Base-by-base conservation (phyloP, 1,140 invertebrate genomes). In the Antheraea mylitta region DNA sequence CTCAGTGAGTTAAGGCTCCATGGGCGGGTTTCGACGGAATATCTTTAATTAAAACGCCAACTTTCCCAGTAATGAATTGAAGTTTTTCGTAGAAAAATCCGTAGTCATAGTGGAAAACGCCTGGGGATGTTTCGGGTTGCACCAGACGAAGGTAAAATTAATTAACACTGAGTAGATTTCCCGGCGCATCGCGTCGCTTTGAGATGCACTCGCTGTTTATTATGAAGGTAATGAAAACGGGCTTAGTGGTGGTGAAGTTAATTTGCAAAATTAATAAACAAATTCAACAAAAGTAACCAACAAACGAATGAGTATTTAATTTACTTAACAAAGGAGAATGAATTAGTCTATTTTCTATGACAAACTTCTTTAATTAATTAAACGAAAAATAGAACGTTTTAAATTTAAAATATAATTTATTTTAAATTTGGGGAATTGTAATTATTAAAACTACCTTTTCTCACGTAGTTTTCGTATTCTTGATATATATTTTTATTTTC, bases 31-130 rank as follows among this genome's bases (percentile, higher is more conserved):
- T 85, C 75, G 71, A 80, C 78, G 75, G 81, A 89, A 84, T 86
- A 89, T 90, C 86, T 91, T 89, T 91, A 91, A 91, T 91, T 91
- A 91, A 91, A 91, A 85, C 81, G 74, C 78, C 76, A 87, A 89
- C 82, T 91, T 89, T 78, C 66, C 75, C 72, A 71, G 76, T 84
- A 86, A 90, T 88, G 86, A 87, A 87, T 86, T 86, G 77, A 86
- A 81, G 76, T 81, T 83, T n/a, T 75, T 65, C 66, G 70, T 70
- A 73, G 79, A 78, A 77, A 74, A 76, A 77, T 72, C 68, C 66
- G 75, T 72, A 74, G 67, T 71, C 70, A 72, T 72, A 71, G 58
- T 38, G 73, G 65, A 45, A 66, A 36, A 45, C 18, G 42, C 68
- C 67, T 66, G 36, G 16, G 64, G 62, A 74, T 75, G 76, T 67